phyloP scores from a whole-genome alignment of 2,113 vertebrate species.

The Muntiacus reevesi region DNA sequence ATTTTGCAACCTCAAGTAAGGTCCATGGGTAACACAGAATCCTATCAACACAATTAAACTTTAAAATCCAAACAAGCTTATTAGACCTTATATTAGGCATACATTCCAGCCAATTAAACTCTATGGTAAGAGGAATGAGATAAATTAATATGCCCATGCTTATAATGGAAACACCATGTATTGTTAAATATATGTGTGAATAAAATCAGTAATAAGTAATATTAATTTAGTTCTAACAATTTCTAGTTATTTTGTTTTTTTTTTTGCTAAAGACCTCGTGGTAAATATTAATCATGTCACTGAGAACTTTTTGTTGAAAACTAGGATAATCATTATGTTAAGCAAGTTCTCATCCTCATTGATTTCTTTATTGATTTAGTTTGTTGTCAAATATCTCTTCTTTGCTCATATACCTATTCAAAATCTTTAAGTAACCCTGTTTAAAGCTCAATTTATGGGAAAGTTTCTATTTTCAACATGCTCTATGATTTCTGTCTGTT shows the following conservation, averaged over 20 bases:
- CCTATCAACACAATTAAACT: background rate
- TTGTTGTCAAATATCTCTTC: background rate
- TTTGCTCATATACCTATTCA: background rate
- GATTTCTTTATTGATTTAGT: background rate
- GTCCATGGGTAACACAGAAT: background rate
- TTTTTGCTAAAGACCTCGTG: background rate
- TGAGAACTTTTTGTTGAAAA: background rate
- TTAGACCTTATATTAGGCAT: background rate
- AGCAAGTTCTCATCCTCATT: background rate
- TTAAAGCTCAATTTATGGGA: background rate
- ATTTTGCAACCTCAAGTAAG: background rate
- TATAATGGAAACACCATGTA: background rate
- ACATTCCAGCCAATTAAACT: background rate
- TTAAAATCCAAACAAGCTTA: background rate
- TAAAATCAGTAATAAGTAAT: background rate
- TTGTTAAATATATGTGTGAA: background rate
- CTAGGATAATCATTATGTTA: background rate
- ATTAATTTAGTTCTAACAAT: background rate
- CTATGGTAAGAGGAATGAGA: background rate
- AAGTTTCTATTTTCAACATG: background rate
- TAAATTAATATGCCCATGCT: background rate
- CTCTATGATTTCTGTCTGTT: background rate
- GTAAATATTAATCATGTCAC: background rate
- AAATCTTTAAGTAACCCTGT: background rate
- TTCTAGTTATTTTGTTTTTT: background rate